phyloP scores from a whole-genome alignment of 2,113 vertebrate species.

The Silurus meridionalis region DNA sequence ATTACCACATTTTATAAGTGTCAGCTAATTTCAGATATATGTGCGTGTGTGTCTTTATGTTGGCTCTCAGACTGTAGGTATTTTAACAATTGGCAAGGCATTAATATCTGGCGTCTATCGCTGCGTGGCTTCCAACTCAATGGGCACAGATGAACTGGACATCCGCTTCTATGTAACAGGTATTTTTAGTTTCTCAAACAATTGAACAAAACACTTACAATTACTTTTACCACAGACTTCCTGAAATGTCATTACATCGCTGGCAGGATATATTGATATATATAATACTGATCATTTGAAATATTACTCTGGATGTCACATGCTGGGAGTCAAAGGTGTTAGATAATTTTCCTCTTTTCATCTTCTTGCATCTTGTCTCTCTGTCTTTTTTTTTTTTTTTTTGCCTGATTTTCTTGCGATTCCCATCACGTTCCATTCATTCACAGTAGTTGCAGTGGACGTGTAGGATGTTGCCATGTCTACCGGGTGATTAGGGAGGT shows the following conservation, averaged over 20 bases:
- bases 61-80: constrained; percentile 82
- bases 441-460: constrained; percentile 34
- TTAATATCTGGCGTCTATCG: constrained; percentile 86
- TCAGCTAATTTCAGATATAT: constrained; percentile 6
- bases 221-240: constrained; percentile 18
- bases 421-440: constrained; percentile 18
- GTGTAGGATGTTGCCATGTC: constrained; percentile 44
- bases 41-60: constrained; percentile 54
- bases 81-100: constrained; percentile 83
- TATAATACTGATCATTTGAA: background rate
- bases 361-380: background rate
- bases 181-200: constrained; percentile 64
- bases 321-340: background rate
- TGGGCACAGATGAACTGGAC: constrained; percentile 80
- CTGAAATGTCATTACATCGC: constrained; percentile 13
- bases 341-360: background rate
- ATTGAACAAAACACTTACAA: constrained; percentile 26
- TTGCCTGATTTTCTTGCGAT: constrained; percentile 8
- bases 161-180: constrained; percentile 90
- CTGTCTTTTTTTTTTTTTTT: background rate
- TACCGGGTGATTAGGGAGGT: constrained; percentile 55
- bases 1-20: background rate
- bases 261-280: constrained; percentile 17
- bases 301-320: background rate
- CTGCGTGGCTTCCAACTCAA: constrained; percentile 85